phyloP scores from a whole-genome alignment of 2,888 invertebrate genomes.

The Cerceris ruficornis region DNA sequence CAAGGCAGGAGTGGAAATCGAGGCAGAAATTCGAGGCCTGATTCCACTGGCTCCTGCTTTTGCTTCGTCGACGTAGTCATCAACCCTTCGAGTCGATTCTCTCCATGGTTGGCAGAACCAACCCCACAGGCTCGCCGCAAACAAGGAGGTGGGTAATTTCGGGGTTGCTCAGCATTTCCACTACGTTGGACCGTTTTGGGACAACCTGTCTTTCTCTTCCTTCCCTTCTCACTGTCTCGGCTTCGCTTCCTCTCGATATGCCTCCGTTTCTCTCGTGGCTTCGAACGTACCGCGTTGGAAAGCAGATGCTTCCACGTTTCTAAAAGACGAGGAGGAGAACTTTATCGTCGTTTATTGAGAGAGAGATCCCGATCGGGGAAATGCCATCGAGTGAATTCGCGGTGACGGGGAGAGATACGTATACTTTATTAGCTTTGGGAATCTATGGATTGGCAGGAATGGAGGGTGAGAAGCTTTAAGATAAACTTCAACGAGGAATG shows the following conservation, averaged over 20 bases:
- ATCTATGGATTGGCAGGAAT: too few relatives aligned
- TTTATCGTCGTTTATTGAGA: constrained; percentile 27
- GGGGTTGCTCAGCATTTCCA: constrained; percentile 75
- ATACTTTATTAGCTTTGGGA: not conserved
- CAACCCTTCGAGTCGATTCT: constrained; percentile 16
- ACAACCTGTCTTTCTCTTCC: constrained; percentile 1
- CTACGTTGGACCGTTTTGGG: constrained; percentile 40
- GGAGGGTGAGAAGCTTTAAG: too few relatives aligned
- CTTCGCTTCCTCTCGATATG: constrained; percentile 2
- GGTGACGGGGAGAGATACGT: not conserved
- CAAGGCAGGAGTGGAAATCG: not conserved
- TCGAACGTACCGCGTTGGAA: constrained; percentile 58
- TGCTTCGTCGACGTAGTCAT: constrained; percentile 34
- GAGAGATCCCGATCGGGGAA: constrained; percentile 29
- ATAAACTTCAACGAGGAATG: too few relatives aligned
- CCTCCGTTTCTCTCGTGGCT: constrained; percentile 28
- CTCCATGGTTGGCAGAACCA: constrained; percentile 25
- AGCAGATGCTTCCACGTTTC: constrained; percentile 55
- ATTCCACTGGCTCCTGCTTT: constrained; percentile 56
- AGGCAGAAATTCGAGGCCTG: constrained; percentile 50
- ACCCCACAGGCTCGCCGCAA: constrained; percentile 63
- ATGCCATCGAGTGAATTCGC: constrained; percentile 3
- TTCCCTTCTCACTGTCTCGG: constrained; percentile 3
- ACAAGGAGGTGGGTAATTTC: constrained; percentile 73
- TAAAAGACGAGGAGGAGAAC: constrained; percentile 20